Percentiles rank a stretch among this genome's conserved stretches.
Evolutionary conservation across 2,113 vertebrate species (phyloP).

Genomic region (Carassius auratus): DNA sequence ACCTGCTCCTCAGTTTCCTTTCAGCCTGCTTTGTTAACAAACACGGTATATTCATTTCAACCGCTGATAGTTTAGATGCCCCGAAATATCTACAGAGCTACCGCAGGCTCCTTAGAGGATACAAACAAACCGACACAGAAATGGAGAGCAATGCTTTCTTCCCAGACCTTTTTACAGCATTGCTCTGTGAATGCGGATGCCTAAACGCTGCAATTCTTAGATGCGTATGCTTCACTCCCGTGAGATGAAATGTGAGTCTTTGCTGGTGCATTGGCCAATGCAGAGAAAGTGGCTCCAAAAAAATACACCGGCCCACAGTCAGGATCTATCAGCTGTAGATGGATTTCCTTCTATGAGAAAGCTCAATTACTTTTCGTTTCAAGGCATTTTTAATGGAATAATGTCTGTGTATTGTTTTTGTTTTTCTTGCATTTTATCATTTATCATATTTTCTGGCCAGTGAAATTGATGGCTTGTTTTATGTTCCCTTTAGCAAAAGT

Average conservation of each 20-base stretch:
- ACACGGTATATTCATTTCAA: conserved; percentile 46
- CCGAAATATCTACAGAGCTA: conserved; percentile 14
- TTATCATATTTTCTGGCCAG: background rate
- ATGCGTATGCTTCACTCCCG: conserved; percentile 34
- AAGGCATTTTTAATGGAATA: conserved; percentile 16
- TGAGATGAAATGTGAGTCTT: conserved; percentile 61
- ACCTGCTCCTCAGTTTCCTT: background rate
- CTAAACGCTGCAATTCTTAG: conserved; percentile 48
- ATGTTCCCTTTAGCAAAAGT: conserved; percentile 4
- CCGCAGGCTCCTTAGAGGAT: conserved; percentile 53
- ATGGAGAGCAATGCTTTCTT: conserved; percentile 51
- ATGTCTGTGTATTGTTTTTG: background rate
- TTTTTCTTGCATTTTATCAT: background rate
- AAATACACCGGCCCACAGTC: background rate
- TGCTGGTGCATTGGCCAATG: background rate
- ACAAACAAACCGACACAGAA: conserved; percentile 40
- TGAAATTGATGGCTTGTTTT: conserved; percentile 13
- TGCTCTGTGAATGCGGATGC: conserved; percentile 43
- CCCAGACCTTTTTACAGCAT: conserved; percentile 44
- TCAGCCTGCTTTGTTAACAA: conserved; percentile 27
- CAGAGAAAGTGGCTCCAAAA: background rate
- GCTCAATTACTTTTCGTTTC: background rate
- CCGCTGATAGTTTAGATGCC: conserved; percentile 44
- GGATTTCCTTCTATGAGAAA: background rate
- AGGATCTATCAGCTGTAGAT: background rate